Evolutionary conservation across 2,113 vertebrate species (phyloP).

Genomic region (Crotophaga sulcirostris): DNA sequence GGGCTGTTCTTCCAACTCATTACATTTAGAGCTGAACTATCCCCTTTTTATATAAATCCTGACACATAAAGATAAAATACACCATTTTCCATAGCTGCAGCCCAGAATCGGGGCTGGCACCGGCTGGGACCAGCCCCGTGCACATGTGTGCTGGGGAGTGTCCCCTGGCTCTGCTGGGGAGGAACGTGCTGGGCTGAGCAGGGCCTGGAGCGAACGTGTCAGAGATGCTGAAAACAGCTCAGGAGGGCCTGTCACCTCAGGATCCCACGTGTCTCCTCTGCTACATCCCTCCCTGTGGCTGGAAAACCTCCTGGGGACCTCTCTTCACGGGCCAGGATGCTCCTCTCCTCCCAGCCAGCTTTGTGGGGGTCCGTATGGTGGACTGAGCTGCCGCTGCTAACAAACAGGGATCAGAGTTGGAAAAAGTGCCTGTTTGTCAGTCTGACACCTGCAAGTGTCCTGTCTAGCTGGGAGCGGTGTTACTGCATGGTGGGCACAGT

Average conservation of each 20-base stretch:
- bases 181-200: neutral
- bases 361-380: neutral
- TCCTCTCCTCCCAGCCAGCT: neutral
- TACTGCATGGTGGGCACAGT: rapidly evolving
- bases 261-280: rapidly evolving
- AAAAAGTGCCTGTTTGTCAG: neutral
- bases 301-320: neutral
- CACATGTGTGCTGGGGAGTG: rapidly evolving
- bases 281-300: neutral
- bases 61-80: constrained; percentile 75
- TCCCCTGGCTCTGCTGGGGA: neutral
- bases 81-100: neutral
- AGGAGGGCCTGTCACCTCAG: neutral
- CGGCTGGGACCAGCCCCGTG: neutral
- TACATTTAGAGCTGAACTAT: constrained; percentile 76
- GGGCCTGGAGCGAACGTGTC: neutral
- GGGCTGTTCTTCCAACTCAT: constrained; percentile 78
- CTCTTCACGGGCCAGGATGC: rapidly evolving
- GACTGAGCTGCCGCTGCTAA: neutral
- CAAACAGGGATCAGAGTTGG: rapidly evolving
- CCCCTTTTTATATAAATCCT: constrained; percentile 76
- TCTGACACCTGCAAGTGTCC: neutral
- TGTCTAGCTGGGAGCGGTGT: neutral
- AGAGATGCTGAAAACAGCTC: rapidly evolving
- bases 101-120: neutral